phyloP scores from a whole-genome alignment of 2,888 invertebrate species.

The Deilephila elpenor region DNA sequence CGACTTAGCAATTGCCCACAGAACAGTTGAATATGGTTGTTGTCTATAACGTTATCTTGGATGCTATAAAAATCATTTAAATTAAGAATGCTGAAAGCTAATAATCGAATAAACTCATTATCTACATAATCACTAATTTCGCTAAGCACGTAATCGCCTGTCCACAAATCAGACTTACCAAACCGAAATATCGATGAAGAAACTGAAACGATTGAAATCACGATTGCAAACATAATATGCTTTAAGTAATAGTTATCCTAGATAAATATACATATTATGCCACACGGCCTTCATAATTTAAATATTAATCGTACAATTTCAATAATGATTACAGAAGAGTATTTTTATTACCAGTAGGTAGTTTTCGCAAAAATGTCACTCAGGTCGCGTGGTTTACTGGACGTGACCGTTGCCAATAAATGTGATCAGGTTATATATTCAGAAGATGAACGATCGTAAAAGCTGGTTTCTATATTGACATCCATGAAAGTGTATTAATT shows the following conservation, averaged over 20 bases:
- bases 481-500: conserved; percentile 44
- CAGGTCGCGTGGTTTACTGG: conserved; percentile 29
- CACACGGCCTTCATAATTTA: conserved; percentile 36
- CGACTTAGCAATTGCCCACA: too few relatives aligned
- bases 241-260: background rate
- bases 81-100: too few relatives aligned
- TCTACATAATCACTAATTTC: background rate
- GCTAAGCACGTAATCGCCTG: background rate
- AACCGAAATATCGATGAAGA: background rate
- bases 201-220: background rate
- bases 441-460: conserved; percentile 41
- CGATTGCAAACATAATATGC: background rate
- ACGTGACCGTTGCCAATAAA: conserved; percentile 34
- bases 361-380: conserved; percentile 29
- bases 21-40: too few relatives aligned
- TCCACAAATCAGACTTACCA: background rate
- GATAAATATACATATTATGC: conserved; percentile 19
- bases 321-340: conserved; percentile 36
- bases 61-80: too few relatives aligned
- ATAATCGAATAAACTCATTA: background rate
- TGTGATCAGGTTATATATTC: conserved; percentile 36
- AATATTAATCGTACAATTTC: conserved; percentile 35
- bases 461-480: conserved; percentile 40
- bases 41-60: too few relatives aligned
- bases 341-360: conserved; percentile 30